Percentiles rank a stretch among this genome's conserved stretches.
phyloP scores from a whole-genome alignment of 2,888 invertebrate genomes.

The Drosophila longiperda region DNA sequence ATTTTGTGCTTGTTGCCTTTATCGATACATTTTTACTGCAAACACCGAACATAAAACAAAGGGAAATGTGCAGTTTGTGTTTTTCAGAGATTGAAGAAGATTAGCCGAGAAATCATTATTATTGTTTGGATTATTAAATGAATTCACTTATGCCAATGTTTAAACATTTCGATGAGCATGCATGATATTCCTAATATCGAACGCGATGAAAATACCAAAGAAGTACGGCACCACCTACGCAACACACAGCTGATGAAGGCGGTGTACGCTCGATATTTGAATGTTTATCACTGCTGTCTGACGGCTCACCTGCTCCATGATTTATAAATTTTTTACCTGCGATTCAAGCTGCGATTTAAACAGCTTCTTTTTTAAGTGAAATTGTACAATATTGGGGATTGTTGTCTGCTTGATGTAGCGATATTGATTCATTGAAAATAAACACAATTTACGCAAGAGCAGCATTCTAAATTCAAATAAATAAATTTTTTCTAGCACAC shows the following conservation, averaged over 20 bases:
- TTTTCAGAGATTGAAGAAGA: neutral
- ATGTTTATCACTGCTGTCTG: neutral
- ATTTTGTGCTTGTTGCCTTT: constrained; percentile 11
- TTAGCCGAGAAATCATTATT: neutral
- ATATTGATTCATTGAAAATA: neutral
- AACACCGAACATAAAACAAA: neutral
- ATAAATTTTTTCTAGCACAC: neutral
- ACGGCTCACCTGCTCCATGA: neutral
- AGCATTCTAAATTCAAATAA: neutral
- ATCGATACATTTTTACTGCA: constrained; percentile 38
- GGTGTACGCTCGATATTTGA: constrained; percentile 4
- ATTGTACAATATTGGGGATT: neutral
- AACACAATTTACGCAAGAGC: neutral
- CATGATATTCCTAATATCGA: constrained; percentile 18
- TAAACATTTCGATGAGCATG: neutral
- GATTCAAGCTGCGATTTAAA: neutral
- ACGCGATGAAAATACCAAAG: constrained; percentile 14
- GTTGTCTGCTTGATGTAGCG: constrained; percentile 1
- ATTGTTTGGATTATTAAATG: too few relatives aligned
- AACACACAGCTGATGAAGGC: constrained; percentile 27
- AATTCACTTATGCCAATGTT: neutral
- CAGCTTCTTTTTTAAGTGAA: neutral
- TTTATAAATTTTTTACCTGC: neutral
- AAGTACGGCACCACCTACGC: constrained; percentile 21
- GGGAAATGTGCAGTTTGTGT: neutral